Conservation (phyloP, 2,113 vertebrate genomes). For the Corythoichthys haematopterus region DNA sequence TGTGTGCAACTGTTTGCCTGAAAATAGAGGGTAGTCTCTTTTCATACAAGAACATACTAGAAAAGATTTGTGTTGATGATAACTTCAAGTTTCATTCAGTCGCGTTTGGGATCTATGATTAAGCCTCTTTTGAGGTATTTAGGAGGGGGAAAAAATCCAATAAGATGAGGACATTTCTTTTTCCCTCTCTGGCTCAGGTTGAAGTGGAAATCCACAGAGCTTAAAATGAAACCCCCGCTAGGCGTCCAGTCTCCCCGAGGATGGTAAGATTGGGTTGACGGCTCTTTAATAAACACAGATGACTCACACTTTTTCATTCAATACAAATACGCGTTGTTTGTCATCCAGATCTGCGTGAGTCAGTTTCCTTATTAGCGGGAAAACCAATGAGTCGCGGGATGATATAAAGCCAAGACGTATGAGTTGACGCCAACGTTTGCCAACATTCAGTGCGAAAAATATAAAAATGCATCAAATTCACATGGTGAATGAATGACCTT, state of each 20-base stretch:
- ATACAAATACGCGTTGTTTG: neutral
- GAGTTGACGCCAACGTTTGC: neutral
- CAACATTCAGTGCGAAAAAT: neutral
- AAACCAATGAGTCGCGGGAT: neutral
- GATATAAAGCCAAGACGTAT: neutral
- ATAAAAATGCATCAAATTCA: neutral
- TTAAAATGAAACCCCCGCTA: neutral
- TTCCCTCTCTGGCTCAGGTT: neutral
- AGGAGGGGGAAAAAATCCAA: neutral
- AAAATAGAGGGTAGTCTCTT: neutral
- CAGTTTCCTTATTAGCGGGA: constrained; percentile 1
- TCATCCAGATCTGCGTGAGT: neutral
- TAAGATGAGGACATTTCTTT: neutral
- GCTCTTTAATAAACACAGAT: neutral
- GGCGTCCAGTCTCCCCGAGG: neutral
- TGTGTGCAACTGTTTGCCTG: neutral
- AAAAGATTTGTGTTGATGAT: neutral
- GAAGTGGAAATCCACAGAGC: constrained; percentile 1
- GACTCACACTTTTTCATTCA: neutral
- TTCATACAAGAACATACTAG: neutral
- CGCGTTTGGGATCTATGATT: neutral
- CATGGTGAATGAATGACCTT: neutral
- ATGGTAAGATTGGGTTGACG: neutral
- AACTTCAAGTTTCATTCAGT: neutral
- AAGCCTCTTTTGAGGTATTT: neutral